Evolutionary conservation across 2,888 invertebrate genomes (phyloP).

Genomic region (Pheosia gnoma): DNA sequence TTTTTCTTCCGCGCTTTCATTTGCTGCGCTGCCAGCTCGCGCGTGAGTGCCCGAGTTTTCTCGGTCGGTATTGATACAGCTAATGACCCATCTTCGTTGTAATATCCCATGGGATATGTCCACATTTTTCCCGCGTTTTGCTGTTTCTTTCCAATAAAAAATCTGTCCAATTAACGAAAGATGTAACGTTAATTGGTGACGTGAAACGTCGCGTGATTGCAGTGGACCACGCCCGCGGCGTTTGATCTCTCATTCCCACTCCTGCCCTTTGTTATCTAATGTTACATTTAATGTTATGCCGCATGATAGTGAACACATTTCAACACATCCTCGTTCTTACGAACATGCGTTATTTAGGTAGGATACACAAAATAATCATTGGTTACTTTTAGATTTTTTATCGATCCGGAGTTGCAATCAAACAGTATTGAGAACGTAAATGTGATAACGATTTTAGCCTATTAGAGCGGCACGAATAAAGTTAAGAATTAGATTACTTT

Average conservation of each 20-base stretch:
- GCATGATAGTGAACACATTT: conserved; percentile 44
- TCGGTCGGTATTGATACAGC: too few relatives aligned
- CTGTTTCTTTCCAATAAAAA: not conserved
- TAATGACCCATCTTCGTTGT: too few relatives aligned
- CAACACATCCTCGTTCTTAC: conserved; percentile 32
- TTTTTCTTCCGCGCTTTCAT: too few relatives aligned
- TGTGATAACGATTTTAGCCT: too few relatives aligned
- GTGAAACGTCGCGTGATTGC: conserved; percentile 5
- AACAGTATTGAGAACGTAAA: too few relatives aligned
- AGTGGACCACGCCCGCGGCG: conserved; percentile 4
- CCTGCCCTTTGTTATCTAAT: conserved; percentile 70
- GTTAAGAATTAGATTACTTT: too few relatives aligned
- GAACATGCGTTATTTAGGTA: not conserved
- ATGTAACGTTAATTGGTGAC: not conserved
- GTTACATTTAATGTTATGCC: conserved; percentile 50
- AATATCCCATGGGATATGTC: too few relatives aligned
- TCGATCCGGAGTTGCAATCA: not conserved
- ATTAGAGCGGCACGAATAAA: too few relatives aligned
- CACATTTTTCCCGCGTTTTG: too few relatives aligned
- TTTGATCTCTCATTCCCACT: conserved; percentile 26
- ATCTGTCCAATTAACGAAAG: not conserved
- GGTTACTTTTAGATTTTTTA: not conserved
- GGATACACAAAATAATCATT: not conserved
- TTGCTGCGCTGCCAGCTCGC: too few relatives aligned
- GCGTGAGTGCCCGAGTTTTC: too few relatives aligned